Evolutionary conservation across 2,888 invertebrate genomes (phyloP).

Genomic region (Ophion obscuratus): DNA sequence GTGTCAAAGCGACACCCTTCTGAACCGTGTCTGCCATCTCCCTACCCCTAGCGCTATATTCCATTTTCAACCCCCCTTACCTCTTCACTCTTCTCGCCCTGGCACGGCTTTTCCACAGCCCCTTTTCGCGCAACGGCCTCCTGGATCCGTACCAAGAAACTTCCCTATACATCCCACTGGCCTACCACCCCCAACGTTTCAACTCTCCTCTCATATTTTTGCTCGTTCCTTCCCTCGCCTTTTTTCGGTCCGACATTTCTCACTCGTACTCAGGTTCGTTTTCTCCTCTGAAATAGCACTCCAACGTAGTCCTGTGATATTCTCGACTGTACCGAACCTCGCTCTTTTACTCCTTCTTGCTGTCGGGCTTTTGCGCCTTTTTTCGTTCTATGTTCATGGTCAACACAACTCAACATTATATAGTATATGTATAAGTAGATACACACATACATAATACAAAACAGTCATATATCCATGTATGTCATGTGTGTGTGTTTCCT

Average conservation of each 20-base stretch:
- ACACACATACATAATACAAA: no score
- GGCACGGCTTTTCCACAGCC: conserved; percentile 42
- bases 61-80: conserved; percentile 28
- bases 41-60: conserved; percentile 39
- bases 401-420: not conserved
- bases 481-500: no score
- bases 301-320: conserved; percentile 43
- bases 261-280: conserved; percentile 31
- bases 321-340: conserved; percentile 38
- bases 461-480: no score
- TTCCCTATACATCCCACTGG: conserved; percentile 34
- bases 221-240: conserved; percentile 44
- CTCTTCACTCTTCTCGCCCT: not conserved
- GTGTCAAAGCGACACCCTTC: conserved; percentile 80
- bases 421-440: not conserved
- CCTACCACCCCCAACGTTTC: conserved; percentile 52
- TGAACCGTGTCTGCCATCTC: conserved; percentile 61
- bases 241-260: conserved; percentile 41
- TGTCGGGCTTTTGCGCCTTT: conserved; percentile 30
- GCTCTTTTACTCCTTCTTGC: conserved; percentile 46
- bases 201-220: conserved; percentile 39
- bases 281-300: conserved; percentile 49
- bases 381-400: not conserved
- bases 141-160: conserved; percentile 52
- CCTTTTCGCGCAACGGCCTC: conserved; percentile 57